Evolutionary conservation across 2,888 invertebrate genomes (phyloP).

Genomic region (Euplexia lucipara): DNA sequence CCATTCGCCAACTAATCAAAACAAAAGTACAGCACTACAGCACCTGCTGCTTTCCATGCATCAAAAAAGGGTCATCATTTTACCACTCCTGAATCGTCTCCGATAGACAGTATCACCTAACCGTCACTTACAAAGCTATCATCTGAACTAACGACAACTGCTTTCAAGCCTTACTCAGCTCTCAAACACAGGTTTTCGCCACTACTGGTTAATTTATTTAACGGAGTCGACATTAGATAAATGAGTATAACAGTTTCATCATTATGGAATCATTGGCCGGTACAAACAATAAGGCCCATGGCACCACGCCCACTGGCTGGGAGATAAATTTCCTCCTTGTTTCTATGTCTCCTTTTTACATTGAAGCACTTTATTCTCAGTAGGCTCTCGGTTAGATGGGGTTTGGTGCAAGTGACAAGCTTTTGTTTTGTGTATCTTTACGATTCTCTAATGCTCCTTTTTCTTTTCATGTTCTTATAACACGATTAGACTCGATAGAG

Average conservation of each 20-base stretch:
- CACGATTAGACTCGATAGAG: too few species aligned
- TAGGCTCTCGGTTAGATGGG: slow-evolving; percentile 81
- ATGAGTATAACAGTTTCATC: slow-evolving; percentile 44
- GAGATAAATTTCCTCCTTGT: slow-evolving; percentile 88
- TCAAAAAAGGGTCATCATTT: too few species aligned
- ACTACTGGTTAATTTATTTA: slow-evolving; percentile 53
- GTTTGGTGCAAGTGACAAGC: slow-evolving; percentile 67
- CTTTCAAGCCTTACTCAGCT: background rate
- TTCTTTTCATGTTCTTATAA: too few species aligned
- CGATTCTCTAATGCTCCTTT: background rate
- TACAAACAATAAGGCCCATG: slow-evolving; percentile 68
- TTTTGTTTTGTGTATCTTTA: background rate
- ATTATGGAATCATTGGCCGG: slow-evolving; percentile 62
- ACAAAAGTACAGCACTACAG: too few species aligned
- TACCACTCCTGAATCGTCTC: background rate
- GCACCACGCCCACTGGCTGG: slow-evolving; percentile 79
- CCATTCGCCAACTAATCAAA: too few species aligned
- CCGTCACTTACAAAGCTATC: background rate
- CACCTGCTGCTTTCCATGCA: too few species aligned
- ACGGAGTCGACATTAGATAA: slow-evolving; percentile 33
- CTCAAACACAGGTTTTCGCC: slow-evolving; percentile 10
- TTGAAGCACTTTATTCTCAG: slow-evolving; percentile 87
- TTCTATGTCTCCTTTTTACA: slow-evolving; percentile 87
- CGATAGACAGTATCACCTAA: background rate
- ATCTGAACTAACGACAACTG: slow-evolving; percentile 16